Evolutionary conservation across 2,113 vertebrate genomes (phyloP), one percentile per base, ranked within the genome.

Genomic region (Prionailurus bengalensis): DNA sequence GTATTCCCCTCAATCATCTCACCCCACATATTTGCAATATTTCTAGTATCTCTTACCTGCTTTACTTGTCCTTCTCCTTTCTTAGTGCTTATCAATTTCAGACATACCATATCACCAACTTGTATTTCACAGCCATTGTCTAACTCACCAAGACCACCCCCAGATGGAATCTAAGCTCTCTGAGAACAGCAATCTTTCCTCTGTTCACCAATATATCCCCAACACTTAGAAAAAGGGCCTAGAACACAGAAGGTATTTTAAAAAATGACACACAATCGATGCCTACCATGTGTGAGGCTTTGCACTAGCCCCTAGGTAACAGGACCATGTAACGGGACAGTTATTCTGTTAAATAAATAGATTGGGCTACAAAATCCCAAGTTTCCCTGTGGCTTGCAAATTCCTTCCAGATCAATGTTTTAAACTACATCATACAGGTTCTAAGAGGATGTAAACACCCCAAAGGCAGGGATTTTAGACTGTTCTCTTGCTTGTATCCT

Each of bases 311-410:
- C 33, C 88, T n/a, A 17, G 8, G 45, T 45, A 45, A 45, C 45
- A 45, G 45, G 45, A 76, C 76, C 39, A 89, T 48, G 19, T 42
- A 89, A 83, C 76, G 42, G 27, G 27, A 78, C 21, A 88, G 27
- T 31, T 71, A 81, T 3, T 80, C 45, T 87, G 3, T 65, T 85
- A 55, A 91, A 94, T 66, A 93, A 93, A 66, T 17, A 76, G 39
- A 3, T 68, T 84, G 33, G 53, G 31, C 51, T 81, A 42, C 42
- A 19, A n/a, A 66, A 53, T 48, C n/a, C 33, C 61, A 85, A 88
- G 80, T 68, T 29, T 73, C n/a, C 31, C 25, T 78, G 12, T 14
- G 33, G 51, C 82, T 73, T n/a, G 80, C 17, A 81, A 42, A 84
- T 33, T 79, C 76, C 87, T 33, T 71, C 55, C 86, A 78, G 55